Percentiles rank a stretch among this genome's conserved stretches.
Evolutionary conservation across 1,140 invertebrate genomes (phyloP).

Genomic region (Frieseomelitta varia): DNA sequence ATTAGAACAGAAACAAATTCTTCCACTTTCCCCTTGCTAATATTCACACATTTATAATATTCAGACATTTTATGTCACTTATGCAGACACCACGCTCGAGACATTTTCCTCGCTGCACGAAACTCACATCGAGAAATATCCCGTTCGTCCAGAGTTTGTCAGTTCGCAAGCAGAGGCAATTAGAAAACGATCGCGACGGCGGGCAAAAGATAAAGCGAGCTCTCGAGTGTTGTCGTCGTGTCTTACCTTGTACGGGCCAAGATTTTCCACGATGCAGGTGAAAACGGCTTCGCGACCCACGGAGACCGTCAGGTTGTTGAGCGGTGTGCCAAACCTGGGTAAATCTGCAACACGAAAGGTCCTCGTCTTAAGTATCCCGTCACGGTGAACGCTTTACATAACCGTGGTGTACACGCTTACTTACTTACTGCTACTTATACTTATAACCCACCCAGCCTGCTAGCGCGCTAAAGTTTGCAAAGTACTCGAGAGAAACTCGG

Average conservation of each 20-base stretch:
- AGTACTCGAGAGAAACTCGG: slow-evolving; percentile 60
- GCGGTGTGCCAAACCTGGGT: slow-evolving; percentile 90
- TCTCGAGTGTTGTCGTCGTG: background rate
- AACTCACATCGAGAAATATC: background rate
- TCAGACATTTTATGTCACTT: background rate
- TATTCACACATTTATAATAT: too few species aligned
- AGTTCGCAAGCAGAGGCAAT: slow-evolving; percentile 26
- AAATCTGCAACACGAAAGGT: slow-evolving; percentile 81
- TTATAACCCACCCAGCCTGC: slow-evolving; percentile 56
- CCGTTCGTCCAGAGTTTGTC: background rate
- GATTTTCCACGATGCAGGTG: slow-evolving; percentile 90
- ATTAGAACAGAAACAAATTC: background rate
- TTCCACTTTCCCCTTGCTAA: background rate
- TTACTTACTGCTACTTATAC: slow-evolving; percentile 66
- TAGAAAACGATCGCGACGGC: slow-evolving; percentile 23
- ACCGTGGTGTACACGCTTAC: slow-evolving; percentile 45
- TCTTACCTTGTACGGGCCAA: slow-evolving; percentile 89
- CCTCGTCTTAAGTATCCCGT: slow-evolving; percentile 58
- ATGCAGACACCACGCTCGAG: background rate
- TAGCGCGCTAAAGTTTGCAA: slow-evolving; percentile 60
- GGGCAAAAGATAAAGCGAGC: slow-evolving; percentile 26
- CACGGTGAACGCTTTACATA: slow-evolving; percentile 52
- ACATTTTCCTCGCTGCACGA: background rate
- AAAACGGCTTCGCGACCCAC: slow-evolving; percentile 90
- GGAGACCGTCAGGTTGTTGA: slow-evolving; percentile 90